Conservation (phyloP, 2,113 vertebrate genomes). For the Protobothrops mucrosquamatus region DNA sequence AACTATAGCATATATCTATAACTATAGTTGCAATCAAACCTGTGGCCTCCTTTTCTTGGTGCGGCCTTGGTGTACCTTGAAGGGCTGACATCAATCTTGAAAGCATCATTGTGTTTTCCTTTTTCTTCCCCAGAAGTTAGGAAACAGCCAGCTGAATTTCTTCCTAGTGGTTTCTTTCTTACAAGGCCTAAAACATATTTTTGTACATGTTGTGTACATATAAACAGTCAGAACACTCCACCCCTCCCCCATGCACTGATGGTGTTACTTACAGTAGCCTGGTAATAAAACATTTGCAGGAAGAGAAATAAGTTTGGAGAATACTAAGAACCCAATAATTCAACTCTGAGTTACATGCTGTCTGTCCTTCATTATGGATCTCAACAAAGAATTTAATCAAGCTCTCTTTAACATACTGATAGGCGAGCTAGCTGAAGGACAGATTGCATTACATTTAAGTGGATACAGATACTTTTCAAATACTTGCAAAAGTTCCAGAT, state of each 20-base stretch:
- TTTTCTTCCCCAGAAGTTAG: not conserved
- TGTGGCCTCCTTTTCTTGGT: not conserved
- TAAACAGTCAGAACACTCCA: not conserved
- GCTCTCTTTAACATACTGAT: not conserved
- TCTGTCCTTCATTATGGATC: not conserved
- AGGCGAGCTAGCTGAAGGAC: not conserved
- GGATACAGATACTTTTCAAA: not conserved
- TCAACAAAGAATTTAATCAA: not conserved
- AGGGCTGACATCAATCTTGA: not conserved
- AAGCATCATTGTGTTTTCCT: not conserved
- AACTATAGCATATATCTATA: not conserved
- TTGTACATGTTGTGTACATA: not conserved
- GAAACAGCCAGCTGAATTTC: not conserved
- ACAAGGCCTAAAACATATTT: not conserved
- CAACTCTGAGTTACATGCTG: not conserved
- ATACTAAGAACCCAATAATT: not conserved
- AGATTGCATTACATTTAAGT: not conserved
- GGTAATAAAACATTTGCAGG: not conserved
- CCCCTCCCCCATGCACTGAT: not conserved
- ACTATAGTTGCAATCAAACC: not conserved
- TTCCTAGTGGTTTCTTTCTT: not conserved
- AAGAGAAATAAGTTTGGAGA: not conserved
- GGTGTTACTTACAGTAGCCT: not conserved
- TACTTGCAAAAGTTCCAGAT: not conserved
- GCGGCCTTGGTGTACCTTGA: not conserved